Percentiles rank a stretch among this genome's conserved stretches.
Conservation (phyloP, 2,797 vertebrate species). For the Melanitta fusca region DNA sequence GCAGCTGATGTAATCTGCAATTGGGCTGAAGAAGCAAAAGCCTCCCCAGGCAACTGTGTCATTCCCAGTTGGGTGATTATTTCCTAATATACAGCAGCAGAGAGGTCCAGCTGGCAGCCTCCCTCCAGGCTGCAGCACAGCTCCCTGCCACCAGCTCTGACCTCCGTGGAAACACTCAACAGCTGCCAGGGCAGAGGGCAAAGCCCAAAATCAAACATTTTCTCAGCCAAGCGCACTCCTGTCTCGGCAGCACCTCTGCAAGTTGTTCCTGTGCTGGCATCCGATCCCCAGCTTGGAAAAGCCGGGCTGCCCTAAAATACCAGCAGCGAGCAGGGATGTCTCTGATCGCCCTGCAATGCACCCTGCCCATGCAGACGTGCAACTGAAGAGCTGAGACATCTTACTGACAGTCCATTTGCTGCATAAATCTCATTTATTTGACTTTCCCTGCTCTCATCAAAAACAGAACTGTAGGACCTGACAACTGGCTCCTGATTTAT, state of each 20-base stretch:
- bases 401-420: background rate
- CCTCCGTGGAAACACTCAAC: background rate
- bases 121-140: background rate
- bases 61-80: background rate
- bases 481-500: background rate
- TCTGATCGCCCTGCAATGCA: background rate
- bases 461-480: background rate
- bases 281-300: fast-evolving
- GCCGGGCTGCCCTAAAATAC: background rate
- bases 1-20: background rate
- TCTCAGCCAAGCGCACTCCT: fast-evolving
- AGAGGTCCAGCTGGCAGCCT: background rate
- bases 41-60: background rate
- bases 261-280: fast-evolving
- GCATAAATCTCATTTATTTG: background rate
- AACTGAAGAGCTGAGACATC: background rate
- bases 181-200: background rate
- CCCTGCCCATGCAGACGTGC: fast-evolving
- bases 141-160: background rate
- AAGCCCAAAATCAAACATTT: background rate
- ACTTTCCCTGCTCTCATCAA: background rate
- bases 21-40: background rate
- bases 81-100: background rate
- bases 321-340: fast-evolving
- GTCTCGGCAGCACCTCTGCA: fast-evolving